Evolutionary conservation across 2,888 invertebrate species (phyloP), one percentile per base, ranked within the genome.

Genomic region (Rotaria magnacalcarata): DNA sequence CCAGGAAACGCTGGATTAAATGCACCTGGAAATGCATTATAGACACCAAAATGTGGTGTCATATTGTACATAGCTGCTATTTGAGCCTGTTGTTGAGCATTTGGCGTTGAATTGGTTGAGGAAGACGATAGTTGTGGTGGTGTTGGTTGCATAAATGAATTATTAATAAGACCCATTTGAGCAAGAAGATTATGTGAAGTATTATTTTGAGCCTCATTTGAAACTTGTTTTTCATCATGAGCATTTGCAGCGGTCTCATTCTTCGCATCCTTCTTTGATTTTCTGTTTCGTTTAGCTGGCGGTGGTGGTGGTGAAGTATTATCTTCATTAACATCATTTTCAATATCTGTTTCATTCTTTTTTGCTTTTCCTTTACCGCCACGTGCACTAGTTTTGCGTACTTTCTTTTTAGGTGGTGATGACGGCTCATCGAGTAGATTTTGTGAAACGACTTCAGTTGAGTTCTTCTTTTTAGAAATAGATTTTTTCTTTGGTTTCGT

Each of bases 21-120:
- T 43, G 80, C 47, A 80, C 24, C 47, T 47, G 43, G 80, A 47
- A 47, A 80, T 47, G 80, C 6, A 47, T 43, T 47, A 47, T 43
- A 47, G 10, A n/a, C 7, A 21, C 8, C 43, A n/a, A 47, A 47
- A 47, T 80, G 80, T 14, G 80, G 80, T 47, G 80, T n/a, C 80
- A 80, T 80, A 34, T 67, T 67, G 34, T 67, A 67, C 67, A 67
- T 67, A 2, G 67, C 67, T 34, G 67, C 67, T 19, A 67, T 67
- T 67, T 67, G 67, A 67, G 67, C 67, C 8, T 67, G 67, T 67
- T 67, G 67, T 67, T 67, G 67, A 67, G 67, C 67, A 67, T 34
- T 67, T 3, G 67, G 67, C 19, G 67, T 67, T 0, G 67, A 19
- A 34, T 34, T 16, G 19, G 67, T 19, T 34, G 67, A 34, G 67